These are phyloP conservation scores for Psilanteris sp. DNA, from an alignment of 1,140 invertebrate genomes.

Conservation along the genomic window DNA sequence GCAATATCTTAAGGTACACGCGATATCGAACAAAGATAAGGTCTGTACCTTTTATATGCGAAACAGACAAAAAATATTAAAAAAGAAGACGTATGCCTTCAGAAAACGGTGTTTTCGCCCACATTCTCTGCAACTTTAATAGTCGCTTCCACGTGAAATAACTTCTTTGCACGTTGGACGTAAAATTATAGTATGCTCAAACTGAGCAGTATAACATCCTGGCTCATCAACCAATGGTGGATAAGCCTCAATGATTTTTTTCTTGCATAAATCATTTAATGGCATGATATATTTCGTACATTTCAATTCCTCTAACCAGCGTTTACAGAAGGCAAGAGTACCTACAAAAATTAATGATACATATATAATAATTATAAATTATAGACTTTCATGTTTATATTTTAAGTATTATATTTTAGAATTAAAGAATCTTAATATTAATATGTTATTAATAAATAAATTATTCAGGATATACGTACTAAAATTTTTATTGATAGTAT, in stretches of 20 bases:
- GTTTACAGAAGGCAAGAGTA: slow-evolving; percentile 98
- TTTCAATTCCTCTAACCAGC: slow-evolving; percentile 98
- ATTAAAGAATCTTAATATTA: no score
- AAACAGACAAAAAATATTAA: slow-evolving; percentile 30
- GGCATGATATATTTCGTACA: slow-evolving; percentile 99
- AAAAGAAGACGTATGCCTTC: slow-evolving; percentile 7
- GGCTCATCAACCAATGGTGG: slow-evolving; percentile 98
- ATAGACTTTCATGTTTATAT: no score
- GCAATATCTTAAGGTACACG: slow-evolving; percentile 1
- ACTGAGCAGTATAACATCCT: slow-evolving; percentile 99
- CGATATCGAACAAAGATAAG: slow-evolving; percentile 14
- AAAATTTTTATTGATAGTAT: slow-evolving; percentile 98
- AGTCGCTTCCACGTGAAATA: slow-evolving; percentile 97
- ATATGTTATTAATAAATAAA: no score
- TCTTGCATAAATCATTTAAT: slow-evolving; percentile 98
- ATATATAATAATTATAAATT: no score
- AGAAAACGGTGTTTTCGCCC: slow-evolving; percentile 24
- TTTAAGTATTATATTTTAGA: no score
- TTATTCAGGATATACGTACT: no score
- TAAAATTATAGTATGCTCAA: slow-evolving; percentile 98
- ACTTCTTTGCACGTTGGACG: slow-evolving; percentile 99
- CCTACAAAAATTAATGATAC: slow-evolving; percentile 77
- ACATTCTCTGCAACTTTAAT: slow-evolving; percentile 81
- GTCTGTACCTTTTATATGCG: slow-evolving; percentile 6
- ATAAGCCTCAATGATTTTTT: slow-evolving; percentile 96